Percentiles rank a stretch among this genome's conserved stretches.
Conservation (phyloP, 1,140 invertebrate genomes). For the Dreissena polymorpha region DNA sequence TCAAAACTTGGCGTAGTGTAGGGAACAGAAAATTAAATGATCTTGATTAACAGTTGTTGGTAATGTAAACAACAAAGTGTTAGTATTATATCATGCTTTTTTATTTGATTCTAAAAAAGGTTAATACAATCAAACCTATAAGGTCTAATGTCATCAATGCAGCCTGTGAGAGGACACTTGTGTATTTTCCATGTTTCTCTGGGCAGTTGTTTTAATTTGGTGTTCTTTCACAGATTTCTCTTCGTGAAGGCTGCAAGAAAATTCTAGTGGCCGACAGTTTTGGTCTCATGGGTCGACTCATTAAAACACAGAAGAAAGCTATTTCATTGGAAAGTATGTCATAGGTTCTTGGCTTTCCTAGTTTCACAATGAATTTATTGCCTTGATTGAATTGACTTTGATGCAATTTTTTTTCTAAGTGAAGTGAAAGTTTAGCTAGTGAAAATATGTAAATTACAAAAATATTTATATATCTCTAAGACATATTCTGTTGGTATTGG, state of each 20-base stretch:
- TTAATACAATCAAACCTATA: no score
- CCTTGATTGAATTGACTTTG: neutral
- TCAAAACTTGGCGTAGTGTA: no score
- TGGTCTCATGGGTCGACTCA: constrained; percentile 90
- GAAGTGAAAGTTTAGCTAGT: neutral
- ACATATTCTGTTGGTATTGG: no score
- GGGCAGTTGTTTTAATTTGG: no score
- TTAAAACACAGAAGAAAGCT: constrained; percentile 88
- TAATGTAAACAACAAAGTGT: no score
- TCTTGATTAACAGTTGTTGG: no score
- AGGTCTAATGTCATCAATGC: no score
- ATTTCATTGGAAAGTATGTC: constrained; percentile 84
- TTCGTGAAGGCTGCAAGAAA: constrained; percentile 93
- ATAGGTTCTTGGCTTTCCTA: neutral
- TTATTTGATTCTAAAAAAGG: no score
- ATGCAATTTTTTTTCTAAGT: neutral
- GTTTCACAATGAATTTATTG: neutral
- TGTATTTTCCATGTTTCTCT: no score
- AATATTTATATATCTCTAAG: neutral
- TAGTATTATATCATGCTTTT: no score
- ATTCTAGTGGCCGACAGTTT: constrained; percentile 95
- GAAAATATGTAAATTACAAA: neutral
- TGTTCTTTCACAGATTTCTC: constrained; percentile 84
- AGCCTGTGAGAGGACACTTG: no score
- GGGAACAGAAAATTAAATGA: no score